Percentiles rank a stretch among this genome's conserved stretches.
Conservation (phyloP, 2,797 vertebrate genomes). For the Pyrocephalus nanus region DNA sequence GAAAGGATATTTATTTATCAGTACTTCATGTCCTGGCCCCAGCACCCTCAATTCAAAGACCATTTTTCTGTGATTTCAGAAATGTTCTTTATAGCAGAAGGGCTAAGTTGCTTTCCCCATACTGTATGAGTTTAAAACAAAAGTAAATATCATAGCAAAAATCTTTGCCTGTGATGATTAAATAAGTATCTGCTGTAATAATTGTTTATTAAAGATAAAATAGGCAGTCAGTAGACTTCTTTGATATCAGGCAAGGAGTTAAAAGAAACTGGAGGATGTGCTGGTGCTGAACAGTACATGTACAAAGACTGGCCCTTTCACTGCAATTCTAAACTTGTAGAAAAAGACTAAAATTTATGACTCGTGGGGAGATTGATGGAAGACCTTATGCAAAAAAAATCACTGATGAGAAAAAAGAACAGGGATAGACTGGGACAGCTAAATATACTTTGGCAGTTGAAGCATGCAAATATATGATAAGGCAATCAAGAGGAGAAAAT, state of each 20-base stretch:
- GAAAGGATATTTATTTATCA: neutral
- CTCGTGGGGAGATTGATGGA: neutral
- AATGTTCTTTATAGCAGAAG: neutral
- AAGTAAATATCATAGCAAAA: neutral
- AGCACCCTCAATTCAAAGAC: neutral
- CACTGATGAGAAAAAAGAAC: neutral
- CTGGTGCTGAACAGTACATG: neutral
- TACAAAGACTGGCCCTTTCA: neutral
- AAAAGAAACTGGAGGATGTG: neutral
- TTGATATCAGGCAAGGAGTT: neutral
- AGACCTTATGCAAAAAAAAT: neutral
- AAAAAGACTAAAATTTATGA: neutral
- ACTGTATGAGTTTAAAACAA: accelerated
- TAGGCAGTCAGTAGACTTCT: neutral
- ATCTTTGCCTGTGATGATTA: neutral
- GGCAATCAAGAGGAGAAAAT: neutral
- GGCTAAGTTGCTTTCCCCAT: neutral
- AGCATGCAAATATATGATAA: neutral
- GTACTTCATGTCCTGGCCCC: neutral
- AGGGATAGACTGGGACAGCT: neutral
- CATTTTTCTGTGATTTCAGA: neutral
- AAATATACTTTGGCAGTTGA: neutral
- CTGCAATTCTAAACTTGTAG: neutral
- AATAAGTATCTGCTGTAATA: neutral
- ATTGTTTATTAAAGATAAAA: neutral